Evolutionary conservation across 2,888 invertebrate genomes (phyloP).

Genomic region (Mycalesis mineus): DNA sequence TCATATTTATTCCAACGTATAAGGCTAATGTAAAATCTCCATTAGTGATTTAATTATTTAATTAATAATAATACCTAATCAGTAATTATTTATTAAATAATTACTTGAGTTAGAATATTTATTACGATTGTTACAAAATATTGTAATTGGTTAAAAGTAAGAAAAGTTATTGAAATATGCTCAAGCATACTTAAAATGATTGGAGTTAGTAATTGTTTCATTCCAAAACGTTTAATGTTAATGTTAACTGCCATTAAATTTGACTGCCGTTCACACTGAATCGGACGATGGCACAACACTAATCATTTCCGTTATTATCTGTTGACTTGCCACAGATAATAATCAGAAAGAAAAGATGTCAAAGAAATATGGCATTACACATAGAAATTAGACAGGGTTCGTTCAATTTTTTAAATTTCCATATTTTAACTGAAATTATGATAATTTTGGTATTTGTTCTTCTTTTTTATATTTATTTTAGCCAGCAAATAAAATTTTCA

Average conservation of each 20-base stretch:
- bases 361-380: too few species aligned
- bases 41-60: background rate
- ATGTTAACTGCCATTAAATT: constrained; percentile 33
- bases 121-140: background rate
- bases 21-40: background rate
- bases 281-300: constrained; percentile 2
- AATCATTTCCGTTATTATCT: background rate
- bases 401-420: too few species aligned
- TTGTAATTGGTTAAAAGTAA: background rate
- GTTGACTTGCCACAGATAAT: too few species aligned
- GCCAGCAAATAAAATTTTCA: too few species aligned
- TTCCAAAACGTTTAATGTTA: constrained; percentile 13
- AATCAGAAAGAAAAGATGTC: too few species aligned
- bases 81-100: background rate
- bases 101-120: background rate
- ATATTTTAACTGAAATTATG: too few species aligned
- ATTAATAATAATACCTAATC: background rate
- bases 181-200: constrained; percentile 13
- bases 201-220: constrained; percentile 12
- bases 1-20: background rate
- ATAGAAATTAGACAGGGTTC: too few species aligned
- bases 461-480: too few species aligned
- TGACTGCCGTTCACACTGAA: constrained; percentile 25
- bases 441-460: too few species aligned
- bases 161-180: constrained; percentile 6